Base-by-base conservation (phyloP, 2,797 vertebrate genomes). In the Microhierax caerulescens region DNA sequence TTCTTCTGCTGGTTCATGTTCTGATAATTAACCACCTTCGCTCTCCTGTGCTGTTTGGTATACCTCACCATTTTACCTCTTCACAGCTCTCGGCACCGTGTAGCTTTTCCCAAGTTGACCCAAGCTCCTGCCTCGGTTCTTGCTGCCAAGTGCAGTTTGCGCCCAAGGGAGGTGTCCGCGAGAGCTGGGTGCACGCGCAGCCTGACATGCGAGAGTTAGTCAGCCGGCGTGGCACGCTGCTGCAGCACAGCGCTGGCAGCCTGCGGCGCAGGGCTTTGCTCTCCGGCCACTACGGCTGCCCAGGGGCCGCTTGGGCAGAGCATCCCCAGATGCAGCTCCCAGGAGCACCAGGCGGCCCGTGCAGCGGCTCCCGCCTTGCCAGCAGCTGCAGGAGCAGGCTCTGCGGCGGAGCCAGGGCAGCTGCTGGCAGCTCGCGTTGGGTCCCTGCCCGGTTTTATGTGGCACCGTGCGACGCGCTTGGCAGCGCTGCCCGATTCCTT, bases 301-400 rank as follows among this genome's bases (percentile, higher is more conserved):
- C 54, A 17, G 11, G 39, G 45, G 37, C 43, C 13, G 2, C 19
- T 16, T 30, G 16, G 64, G 76, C 72, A 43, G 56, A 28, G 59
- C 47, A 8, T 19, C 53, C 47, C 54, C 65, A 61, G 53, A 73
- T 22, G 70, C 43, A 6, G 50, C n/a, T 47, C 43, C 17, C 1
- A 3, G 37, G n/a, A 61, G 64, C 21, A 4, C n/a, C 41, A 39
- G 65, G 56, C 41, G 2, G 37, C 14, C 36, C 0, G 7, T 1
- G 15, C 64, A 11, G 25, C 50, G 69, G 24, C 57, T n/a, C 12
- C 56, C 1, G 20, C 68, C 37, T 37, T 11, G 61, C 72, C 10
- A 17, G 34, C 50, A 43, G 74, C 64, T 45, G 63, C 45, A 9
- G 23, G 48, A 69, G 54, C 51, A 11, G 36, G 57, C 65, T 65